phyloP scores from a whole-genome alignment of 1,140 invertebrate genomes.

The Diachasmimorpha longicaudata region DNA sequence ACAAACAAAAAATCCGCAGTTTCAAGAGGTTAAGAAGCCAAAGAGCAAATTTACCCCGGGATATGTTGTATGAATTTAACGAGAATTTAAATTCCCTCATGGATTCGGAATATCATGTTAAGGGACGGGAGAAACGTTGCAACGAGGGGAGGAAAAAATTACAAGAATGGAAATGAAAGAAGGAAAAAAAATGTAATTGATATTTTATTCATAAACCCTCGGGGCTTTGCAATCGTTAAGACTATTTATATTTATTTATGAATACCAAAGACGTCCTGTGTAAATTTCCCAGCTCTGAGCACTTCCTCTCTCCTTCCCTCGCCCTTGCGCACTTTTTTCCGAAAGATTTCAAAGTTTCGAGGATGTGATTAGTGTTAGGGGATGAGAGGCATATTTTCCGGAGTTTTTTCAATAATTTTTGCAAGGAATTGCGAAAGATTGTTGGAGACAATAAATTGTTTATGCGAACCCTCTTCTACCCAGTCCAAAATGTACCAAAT shows the following conservation, averaged over 20 bases:
- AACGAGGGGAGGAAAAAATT: not conserved
- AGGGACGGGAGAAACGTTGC: not conserved
- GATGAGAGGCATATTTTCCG: no score
- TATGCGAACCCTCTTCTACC: no score
- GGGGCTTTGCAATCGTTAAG: slow-evolving; percentile 24
- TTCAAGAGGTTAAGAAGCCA: not conserved
- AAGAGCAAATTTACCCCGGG: not conserved
- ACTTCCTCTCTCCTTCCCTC: not conserved
- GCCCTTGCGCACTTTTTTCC: not conserved
- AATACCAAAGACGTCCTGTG: slow-evolving; percentile 10
- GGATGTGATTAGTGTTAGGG: no score
- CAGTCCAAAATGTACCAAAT: no score
- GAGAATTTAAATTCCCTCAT: not conserved
- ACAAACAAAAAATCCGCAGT: not conserved
- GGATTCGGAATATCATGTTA: not conserved
- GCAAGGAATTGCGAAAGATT: no score
- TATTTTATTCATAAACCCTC: slow-evolving; percentile 17
- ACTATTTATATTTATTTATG: slow-evolving; percentile 25
- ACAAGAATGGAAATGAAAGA: not conserved
- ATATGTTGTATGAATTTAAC: not conserved
- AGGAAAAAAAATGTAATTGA: not conserved
- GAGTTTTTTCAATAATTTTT: no score
- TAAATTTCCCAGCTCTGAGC: slow-evolving; percentile 4
- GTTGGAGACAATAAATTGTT: no score
- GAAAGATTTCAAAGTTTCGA: not conserved